phyloP scores from a whole-genome alignment of 2,797 vertebrate genomes.

The Nannoperca obscura region DNA sequence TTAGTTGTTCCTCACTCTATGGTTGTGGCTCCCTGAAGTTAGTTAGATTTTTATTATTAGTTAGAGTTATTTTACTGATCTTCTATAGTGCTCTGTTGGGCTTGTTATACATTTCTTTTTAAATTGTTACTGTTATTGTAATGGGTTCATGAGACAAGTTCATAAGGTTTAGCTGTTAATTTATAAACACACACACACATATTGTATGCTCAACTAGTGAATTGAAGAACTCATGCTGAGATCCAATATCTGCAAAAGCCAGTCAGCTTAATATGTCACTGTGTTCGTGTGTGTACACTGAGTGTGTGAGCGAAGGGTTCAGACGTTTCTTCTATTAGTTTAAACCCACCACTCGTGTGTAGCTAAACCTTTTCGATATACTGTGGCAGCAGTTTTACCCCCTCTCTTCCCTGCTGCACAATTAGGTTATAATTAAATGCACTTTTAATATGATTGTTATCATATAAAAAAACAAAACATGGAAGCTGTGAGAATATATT shows the following conservation, averaged over 20 bases:
- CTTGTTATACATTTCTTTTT: constrained; percentile 38
- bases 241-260: constrained; percentile 37
- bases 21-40: not conserved
- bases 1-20: constrained; percentile 32
- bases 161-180: constrained; percentile 69
- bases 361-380: constrained; percentile 55
- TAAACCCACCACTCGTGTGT: constrained; percentile 56
- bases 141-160: constrained; percentile 56
- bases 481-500: constrained; percentile 74
- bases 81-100: constrained; percentile 23
- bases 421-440: constrained; percentile 80
- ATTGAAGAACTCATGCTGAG: constrained; percentile 41
- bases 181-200: constrained; percentile 49
- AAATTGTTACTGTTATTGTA: constrained; percentile 44
- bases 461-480: constrained; percentile 68
- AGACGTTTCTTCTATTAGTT: constrained; percentile 36
- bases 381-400: constrained; percentile 46
- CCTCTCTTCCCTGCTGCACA: constrained; percentile 54
- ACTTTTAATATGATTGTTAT: constrained; percentile 76
- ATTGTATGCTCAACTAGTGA: constrained; percentile 2
- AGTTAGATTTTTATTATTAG: too few species aligned
- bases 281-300: constrained; percentile 6
- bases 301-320: constrained; percentile 22
- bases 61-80: constrained; percentile 38
- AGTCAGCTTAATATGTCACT: constrained; percentile 40